phyloP scores from a whole-genome alignment of 2,888 invertebrate genomes.

The Chloroclystis v-ata region DNA sequence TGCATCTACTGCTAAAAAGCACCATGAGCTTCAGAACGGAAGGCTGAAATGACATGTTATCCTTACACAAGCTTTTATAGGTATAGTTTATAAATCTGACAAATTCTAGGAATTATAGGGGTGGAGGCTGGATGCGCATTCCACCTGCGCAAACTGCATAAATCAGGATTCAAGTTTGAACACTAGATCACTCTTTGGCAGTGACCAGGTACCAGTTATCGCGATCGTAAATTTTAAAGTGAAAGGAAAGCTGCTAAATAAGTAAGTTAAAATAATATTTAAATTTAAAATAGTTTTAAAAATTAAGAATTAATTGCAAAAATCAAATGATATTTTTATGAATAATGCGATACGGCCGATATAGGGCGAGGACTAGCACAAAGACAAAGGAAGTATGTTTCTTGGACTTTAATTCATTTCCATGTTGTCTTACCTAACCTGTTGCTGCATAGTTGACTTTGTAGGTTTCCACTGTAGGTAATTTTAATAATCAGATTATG shows the following conservation, averaged over 20 bases:
- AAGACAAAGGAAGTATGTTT: too few species aligned
- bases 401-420: too few species aligned
- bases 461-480: too few species aligned
- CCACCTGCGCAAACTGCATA: slow-evolving; percentile 42
- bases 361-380: too few species aligned
- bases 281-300: too few species aligned
- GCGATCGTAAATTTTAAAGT: background rate
- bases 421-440: too few species aligned
- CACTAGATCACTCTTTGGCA: slow-evolving; percentile 2
- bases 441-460: too few species aligned
- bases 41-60: slow-evolving; percentile 38
- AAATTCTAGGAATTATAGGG: background rate
- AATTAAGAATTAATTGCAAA: too few species aligned
- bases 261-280: too few species aligned
- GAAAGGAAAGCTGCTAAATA: background rate
- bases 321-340: too few species aligned
- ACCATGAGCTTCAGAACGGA: slow-evolving; percentile 41
- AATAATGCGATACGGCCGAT: too few species aligned
- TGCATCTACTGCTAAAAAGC: slow-evolving; percentile 47
- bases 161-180: slow-evolving; percentile 19
- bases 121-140: slow-evolving; percentile 51
- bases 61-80: background rate
- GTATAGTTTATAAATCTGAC: slow-evolving; percentile 9
- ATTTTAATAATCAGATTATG: too few species aligned
- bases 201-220: background rate